Conservation (phyloP, 1,140 invertebrate genomes). For the Oreohelix idahoensis region DNA sequence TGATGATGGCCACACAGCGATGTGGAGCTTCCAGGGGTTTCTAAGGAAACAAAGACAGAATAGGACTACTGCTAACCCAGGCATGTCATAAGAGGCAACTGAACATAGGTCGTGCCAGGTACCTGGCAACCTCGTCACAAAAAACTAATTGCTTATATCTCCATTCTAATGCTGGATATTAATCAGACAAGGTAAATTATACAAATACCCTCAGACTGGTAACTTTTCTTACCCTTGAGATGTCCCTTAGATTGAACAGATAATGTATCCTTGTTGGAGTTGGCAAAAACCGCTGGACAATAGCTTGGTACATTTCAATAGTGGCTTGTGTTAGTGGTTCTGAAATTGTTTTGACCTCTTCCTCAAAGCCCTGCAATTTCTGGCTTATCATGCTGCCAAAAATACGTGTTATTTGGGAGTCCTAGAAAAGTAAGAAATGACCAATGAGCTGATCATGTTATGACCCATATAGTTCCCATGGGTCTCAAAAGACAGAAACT, state of each 20-base stretch:
- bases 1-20: too few relatives aligned
- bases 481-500: too few relatives aligned
- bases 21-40: too few relatives aligned
- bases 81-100: too few relatives aligned
- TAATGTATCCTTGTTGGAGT: conserved; percentile 91
- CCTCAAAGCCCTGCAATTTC: conserved; percentile 83
- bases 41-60: too few relatives aligned
- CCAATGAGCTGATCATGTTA: too few relatives aligned
- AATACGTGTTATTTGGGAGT: conserved; percentile 84
- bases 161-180: too few relatives aligned
- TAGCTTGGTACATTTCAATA: conserved; percentile 82
- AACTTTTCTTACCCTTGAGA: conserved; percentile 79
- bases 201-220: not conserved
- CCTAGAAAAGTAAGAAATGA: conserved; percentile 59
- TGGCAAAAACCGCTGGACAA: conserved; percentile 82
- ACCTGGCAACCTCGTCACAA: too few relatives aligned
- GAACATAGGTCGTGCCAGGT: too few relatives aligned
- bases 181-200: not conserved
- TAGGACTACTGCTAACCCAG: too few relatives aligned
- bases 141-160: too few relatives aligned
- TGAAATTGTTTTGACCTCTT: conserved; percentile 81
- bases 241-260: conserved; percentile 88
- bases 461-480: too few relatives aligned
- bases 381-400: conserved; percentile 87
- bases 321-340: conserved; percentile 79